phyloP scores from a whole-genome alignment of 2,888 invertebrate species.

The Candidula unifasciata region DNA sequence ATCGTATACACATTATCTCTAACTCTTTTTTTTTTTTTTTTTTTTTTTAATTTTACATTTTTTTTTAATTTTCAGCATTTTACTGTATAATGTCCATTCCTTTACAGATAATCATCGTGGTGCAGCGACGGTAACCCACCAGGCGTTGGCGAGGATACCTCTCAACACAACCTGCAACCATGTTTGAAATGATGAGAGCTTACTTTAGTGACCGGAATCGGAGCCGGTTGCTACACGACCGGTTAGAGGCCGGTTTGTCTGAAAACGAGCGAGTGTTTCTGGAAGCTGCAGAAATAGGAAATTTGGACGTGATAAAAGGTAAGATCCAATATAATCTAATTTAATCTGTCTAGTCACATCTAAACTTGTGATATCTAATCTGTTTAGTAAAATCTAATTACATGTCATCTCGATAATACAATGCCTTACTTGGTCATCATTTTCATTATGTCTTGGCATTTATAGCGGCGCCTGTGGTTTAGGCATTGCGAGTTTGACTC shows the following conservation, averaged over 20 bases:
- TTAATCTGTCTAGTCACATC: too few species aligned
- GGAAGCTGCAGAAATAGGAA: conserved; percentile 63
- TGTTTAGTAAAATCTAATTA: too few species aligned
- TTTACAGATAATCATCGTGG: background rate
- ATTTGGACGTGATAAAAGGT: conserved; percentile 60
- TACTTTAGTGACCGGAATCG: conserved; percentile 54
- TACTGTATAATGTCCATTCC: background rate
- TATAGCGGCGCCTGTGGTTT: too few species aligned
- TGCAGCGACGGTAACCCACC: background rate
- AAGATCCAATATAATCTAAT: too few species aligned
- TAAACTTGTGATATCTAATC: too few species aligned
- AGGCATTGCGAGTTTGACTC: too few species aligned
- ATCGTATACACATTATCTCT: background rate
- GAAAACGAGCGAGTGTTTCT: conserved; percentile 62
- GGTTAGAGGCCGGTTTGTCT: conserved; percentile 60
- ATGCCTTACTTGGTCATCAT: too few species aligned
- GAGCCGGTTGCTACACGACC: conserved; percentile 58
- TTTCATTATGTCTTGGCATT: too few species aligned
- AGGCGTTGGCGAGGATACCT: background rate
- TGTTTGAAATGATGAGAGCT: conserved; percentile 54
- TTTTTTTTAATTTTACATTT: background rate
- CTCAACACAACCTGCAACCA: background rate
- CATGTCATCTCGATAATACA: too few species aligned
- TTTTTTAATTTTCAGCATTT: background rate
- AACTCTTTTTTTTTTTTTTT: too few species aligned